Percentiles rank a stretch among this genome's conserved stretches.
phyloP scores from a whole-genome alignment of 2,113 vertebrate genomes.

The Chaetorhynchus papuensis region DNA sequence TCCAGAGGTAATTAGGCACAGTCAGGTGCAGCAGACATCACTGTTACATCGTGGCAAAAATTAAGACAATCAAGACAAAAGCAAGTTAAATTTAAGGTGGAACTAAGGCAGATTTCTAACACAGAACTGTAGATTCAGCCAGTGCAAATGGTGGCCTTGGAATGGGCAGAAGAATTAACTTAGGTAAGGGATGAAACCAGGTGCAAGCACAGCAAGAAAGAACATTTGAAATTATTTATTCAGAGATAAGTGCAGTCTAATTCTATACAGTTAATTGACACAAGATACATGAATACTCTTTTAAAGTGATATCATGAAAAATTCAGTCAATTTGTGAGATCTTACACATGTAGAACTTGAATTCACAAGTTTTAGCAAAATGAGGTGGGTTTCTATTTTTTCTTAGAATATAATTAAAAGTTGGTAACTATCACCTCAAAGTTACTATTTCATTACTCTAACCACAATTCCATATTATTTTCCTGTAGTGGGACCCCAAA shows the following conservation, averaged over 20 bases:
- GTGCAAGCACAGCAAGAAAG: background rate
- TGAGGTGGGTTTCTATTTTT: background rate
- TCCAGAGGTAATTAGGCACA: slow-evolving; percentile 55
- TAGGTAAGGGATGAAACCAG: background rate
- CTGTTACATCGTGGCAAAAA: slow-evolving; percentile 45
- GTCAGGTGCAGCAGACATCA: slow-evolving; percentile 50
- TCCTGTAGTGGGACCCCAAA: background rate
- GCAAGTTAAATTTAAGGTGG: slow-evolving; percentile 57
- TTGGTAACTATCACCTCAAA: background rate
- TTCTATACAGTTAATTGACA: background rate
- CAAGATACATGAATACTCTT: background rate
- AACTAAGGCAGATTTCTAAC: background rate
- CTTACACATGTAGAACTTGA: background rate
- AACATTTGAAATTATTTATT: background rate
- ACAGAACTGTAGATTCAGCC: background rate
- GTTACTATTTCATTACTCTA: background rate
- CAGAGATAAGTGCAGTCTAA: background rate
- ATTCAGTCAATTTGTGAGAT: background rate
- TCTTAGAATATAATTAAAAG: background rate
- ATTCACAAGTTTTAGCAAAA: background rate
- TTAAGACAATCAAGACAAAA: slow-evolving; percentile 41
- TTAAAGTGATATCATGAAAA: background rate
- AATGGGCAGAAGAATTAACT: background rate
- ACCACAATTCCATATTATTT: background rate
- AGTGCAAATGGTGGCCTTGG: background rate